A percentile compares a stretch with the other conserved stretches of the same genome.
Conservation (phyloP, 2,113 vertebrate genomes). For the Puntigrus tetrazona region DNA sequence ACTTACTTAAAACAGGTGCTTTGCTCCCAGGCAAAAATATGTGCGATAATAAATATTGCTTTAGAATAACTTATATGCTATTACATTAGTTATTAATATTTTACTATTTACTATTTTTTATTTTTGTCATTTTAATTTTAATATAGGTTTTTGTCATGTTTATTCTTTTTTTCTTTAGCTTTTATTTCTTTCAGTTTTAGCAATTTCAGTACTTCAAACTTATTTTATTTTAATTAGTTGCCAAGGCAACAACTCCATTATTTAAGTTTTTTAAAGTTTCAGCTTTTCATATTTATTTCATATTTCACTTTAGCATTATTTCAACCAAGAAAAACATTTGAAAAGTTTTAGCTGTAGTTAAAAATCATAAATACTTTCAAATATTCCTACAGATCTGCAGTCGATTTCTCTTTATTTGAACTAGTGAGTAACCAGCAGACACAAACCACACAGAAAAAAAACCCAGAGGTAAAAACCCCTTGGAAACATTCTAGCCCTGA, state of each 20-base stretch:
- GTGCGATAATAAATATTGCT: not conserved
- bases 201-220: not conserved
- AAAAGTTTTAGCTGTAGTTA: not conserved
- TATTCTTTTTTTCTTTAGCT: not conserved
- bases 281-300: not conserved
- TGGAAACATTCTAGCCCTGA: not conserved
- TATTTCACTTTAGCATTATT: not conserved
- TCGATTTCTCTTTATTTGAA: not conserved
- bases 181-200: not conserved
- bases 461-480: too few species aligned
- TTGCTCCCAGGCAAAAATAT: not conserved
- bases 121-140: not conserved
- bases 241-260: too few species aligned
- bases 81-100: not conserved
- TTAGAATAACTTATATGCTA: not conserved
- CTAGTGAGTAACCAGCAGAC: not conserved
- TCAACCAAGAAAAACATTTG: not conserved
- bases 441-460: too few species aligned
- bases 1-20: not conserved
- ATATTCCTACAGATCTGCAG: not conserved
- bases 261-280: too few species aligned
- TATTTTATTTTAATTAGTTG: not conserved
- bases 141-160: not conserved
- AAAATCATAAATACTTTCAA: not conserved
- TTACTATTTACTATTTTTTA: not conserved